Base-by-base conservation (phyloP, 1,140 invertebrate species). In the Bombus confusus region DNA sequence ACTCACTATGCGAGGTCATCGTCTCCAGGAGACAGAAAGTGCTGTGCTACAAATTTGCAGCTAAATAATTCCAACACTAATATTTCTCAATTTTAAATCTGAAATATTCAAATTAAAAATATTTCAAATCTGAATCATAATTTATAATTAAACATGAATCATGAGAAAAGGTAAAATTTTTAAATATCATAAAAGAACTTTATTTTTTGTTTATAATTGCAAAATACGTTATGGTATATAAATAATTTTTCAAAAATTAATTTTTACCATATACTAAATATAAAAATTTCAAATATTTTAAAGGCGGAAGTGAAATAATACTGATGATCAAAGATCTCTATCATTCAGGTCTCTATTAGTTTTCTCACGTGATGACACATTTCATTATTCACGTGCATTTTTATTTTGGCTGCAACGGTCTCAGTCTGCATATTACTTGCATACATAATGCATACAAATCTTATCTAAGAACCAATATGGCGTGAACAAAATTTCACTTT, bases 1-100 rank as follows among this genome's bases (percentile, higher is more conserved):
- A 28, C 31, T 43, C 31, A 28, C 37, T 72, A 13, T n/a, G 22
- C 75, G 86, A 85, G 77, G 83, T 80, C 83, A 80, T 85, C 77
- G 71, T 71, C 64, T 80, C 62, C 15, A 34, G 41, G 57, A 52
- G 28, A 10, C 0, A 22, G 18, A 28, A 39, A 79, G 25, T 83
- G 25, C 66, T 15, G 83, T 83, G 77, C 59, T 73, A 75, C 5
- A 1, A 57, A 31, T 68, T 18, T n/a, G 4, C 31, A 28, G 2
- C n/a, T 22, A 31, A 43, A 73, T 43, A 43, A 47, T 18, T 15
- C 8, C 3, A 31, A 28, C 15, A n/a, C 15, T 18, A 72, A 72
- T 72, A 41, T 41, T 72, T 13, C 0, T 66, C n/a, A 66, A 64
- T n/a, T 28, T 41, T 3, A 71, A 39, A 71, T 41, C 10, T 71